Evolutionary conservation across 1,140 invertebrate genomes (phyloP).

Genomic region (Sminthurides bifidus): DNA sequence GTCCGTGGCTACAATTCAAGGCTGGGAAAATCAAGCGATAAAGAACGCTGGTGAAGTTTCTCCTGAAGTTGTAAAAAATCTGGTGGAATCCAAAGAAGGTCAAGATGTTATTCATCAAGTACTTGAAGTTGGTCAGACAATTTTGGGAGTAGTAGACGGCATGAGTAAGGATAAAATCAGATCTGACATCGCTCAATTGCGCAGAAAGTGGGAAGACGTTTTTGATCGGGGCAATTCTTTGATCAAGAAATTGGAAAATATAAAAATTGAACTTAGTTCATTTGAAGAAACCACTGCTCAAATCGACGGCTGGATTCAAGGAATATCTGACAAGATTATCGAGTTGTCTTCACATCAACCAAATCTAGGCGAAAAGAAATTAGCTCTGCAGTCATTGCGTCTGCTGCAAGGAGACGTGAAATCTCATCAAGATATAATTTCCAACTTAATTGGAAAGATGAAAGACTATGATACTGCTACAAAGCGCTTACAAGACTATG

Average conservation of each 20-base stretch:
- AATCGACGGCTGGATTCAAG: slow-evolving; percentile 62
- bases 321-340: slow-evolving; percentile 55
- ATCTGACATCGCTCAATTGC: slow-evolving; percentile 61
- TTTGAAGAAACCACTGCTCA: slow-evolving; percentile 73
- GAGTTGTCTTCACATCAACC: slow-evolving; percentile 52
- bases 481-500: slow-evolving; percentile 53
- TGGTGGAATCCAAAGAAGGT: slow-evolving; percentile 47
- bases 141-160: slow-evolving; percentile 73
- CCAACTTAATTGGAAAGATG: slow-evolving; percentile 63
- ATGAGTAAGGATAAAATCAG: slow-evolving; percentile 74
- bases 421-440: slow-evolving; percentile 62
- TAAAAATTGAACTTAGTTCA: slow-evolving; percentile 72
- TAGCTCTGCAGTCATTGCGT: slow-evolving; percentile 61
- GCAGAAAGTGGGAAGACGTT: slow-evolving; percentile 69
- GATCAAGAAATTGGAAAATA: slow-evolving; percentile 71
- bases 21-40: slow-evolving; percentile 42
- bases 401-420: slow-evolving; percentile 67
- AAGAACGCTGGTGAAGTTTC: slow-evolving; percentile 50
- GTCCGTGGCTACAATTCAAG: slow-evolving; percentile 57
- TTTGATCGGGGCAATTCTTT: slow-evolving; percentile 71
- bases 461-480: slow-evolving; percentile 56
- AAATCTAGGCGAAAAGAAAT: slow-evolving; percentile 71
- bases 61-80: slow-evolving; percentile 36
- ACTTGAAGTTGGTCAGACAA: slow-evolving; percentile 69
- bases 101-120: slow-evolving; percentile 63